These are phyloP conservation scores for Agriopis marginaria DNA, from an alignment of 2,888 invertebrate species.

Conservation along the genomic window DNA sequence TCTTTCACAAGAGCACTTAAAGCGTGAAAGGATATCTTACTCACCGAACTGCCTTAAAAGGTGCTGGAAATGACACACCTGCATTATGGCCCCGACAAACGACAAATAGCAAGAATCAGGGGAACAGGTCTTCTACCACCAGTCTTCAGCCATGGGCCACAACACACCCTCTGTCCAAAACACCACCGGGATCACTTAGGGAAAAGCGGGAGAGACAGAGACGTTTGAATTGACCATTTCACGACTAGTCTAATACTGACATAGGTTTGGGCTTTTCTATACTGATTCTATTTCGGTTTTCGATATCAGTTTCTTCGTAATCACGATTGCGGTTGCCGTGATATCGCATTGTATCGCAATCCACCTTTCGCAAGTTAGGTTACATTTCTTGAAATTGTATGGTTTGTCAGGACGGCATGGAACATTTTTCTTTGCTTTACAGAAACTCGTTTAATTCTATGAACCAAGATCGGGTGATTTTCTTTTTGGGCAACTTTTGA, in stretches of 20 bases:
- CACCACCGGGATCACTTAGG: conserved; percentile 69
- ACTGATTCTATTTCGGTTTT: not conserved
- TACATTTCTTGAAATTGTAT: conserved; percentile 6
- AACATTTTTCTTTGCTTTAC: no score
- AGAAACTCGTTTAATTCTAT: not conserved
- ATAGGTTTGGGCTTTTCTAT: not conserved
- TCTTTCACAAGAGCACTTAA: conserved; percentile 38
- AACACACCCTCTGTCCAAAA: conserved; percentile 84
- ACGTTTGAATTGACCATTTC: conserved; percentile 33
- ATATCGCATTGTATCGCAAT: conserved; percentile 6
- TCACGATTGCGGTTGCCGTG: conserved; percentile 2
- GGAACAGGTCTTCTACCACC: conserved; percentile 62
- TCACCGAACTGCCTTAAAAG: conserved; percentile 85
- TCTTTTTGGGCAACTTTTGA: no score
- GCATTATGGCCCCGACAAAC: conserved; percentile 81
- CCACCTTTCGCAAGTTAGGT: not conserved
- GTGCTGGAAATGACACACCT: conserved; percentile 87
- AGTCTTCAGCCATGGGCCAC: conserved; percentile 67
- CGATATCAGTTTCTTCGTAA: conserved; percentile 1
- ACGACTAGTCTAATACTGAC: not conserved
- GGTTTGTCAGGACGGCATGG: not conserved
- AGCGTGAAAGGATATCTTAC: conserved; percentile 63
- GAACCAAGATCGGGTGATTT: not conserved
- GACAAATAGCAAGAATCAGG: conserved; percentile 71
- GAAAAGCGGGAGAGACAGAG: conserved; percentile 39